These are phyloP conservation scores for Tupaia tana DNA, from an alignment of 2,113 vertebrate genomes.

Conservation along the genomic window DNA sequence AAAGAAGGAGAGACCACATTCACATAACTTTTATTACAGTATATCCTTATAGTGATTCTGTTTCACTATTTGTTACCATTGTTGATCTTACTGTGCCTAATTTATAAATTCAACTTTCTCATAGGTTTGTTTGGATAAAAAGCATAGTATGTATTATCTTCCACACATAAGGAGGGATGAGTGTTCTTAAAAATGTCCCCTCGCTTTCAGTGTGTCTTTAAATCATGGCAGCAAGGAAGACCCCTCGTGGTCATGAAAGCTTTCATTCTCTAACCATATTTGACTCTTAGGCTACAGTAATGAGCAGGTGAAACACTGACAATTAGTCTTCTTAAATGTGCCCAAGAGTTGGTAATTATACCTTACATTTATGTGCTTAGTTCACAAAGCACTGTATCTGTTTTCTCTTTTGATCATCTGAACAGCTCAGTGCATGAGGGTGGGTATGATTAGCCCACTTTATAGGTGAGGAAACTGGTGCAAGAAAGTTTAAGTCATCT, in stretches of 20 bases:
- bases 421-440: neutral
- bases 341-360: constrained; percentile 12
- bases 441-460: neutral
- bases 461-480: neutral
- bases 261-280: neutral
- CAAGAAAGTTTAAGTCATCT: neutral
- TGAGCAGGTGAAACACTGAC: neutral
- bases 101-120: too few relatives aligned
- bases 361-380: neutral
- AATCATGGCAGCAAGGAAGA: neutral
- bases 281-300: neutral
- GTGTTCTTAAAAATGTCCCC: neutral
- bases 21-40: too few relatives aligned
- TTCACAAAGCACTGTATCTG: neutral
- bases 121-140: too few relatives aligned
- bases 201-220: neutral
- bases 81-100: too few relatives aligned
- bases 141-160: neutral
- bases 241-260: neutral
- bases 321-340: constrained; percentile 36
- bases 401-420: constrained; percentile 30
- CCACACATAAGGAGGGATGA: neutral
- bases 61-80: too few relatives aligned
- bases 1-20: too few relatives aligned
- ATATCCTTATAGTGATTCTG: too few relatives aligned